Base-by-base conservation (phyloP, 2,797 vertebrate species). In the Tenualosa ilisha region DNA sequence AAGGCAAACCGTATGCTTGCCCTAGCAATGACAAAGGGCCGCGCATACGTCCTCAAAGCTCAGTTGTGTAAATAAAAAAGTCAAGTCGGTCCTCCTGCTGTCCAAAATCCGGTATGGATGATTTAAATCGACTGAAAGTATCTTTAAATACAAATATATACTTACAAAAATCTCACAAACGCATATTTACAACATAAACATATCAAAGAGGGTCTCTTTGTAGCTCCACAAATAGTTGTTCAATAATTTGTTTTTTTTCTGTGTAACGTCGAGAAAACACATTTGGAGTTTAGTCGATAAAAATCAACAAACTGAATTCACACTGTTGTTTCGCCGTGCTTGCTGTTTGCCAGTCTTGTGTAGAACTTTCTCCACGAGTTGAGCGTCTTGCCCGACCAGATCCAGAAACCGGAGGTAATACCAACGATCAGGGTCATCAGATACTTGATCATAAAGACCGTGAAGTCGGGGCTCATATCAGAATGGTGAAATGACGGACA, bases 101-200 rank as follows among this genome's bases (percentile, higher is more conserved):
- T 81, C 59, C 54, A 59, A 24, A 85, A 88, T 82, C 75, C 11
- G 11, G 59, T 82, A 87, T 88, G 89, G 82, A 85, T 9, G 43
- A 85, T 81, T 75, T 86, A 87, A 61, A 85, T 88, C 82, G 11
- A 61, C 46, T 82, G 81, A 81, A 86, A 83, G 81, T 90, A 68
- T 93, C 95, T 96, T 98, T 98, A 98, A 98, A 98, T 98, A 98
- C 96, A 98, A 98, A 98, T 97, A 95, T 94, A 97, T 97, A 97
- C 90, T 94, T 94, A 93, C 91, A 91, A 94, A 95, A 97, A 97
- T 97, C 93, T 97, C 97, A 97, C 96, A 96, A 95, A 91, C 88
- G 91, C 92, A 90, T 97, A 97, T 98, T 95, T 98, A 98, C 97
- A 98, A 93, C 90, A 93, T 88, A 89, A 89, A 86, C n/a, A 89